phyloP scores from a whole-genome alignment of 2,797 vertebrate genomes.

The Acropternis orthonyx region DNA sequence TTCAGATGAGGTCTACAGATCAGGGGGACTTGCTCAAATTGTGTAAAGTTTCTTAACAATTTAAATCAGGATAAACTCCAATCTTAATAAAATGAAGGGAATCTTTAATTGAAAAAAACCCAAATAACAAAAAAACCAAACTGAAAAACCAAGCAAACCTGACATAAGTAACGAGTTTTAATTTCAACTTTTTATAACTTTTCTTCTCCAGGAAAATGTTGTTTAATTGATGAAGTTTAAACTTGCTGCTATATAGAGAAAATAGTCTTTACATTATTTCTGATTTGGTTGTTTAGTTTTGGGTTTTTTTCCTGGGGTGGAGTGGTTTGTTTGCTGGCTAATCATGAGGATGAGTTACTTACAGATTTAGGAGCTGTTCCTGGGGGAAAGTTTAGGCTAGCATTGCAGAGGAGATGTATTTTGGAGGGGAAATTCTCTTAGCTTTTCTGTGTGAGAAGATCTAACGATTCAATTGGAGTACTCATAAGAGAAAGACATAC shows the following conservation, averaged over 20 bases:
- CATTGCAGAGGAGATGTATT: neutral
- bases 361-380: neutral
- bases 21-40: neutral
- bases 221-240: neutral
- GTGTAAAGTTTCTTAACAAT: neutral
- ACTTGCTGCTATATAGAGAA: neutral
- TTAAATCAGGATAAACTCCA: neutral
- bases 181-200: neutral
- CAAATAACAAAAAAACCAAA: neutral
- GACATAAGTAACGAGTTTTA: neutral
- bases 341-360: neutral
- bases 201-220: neutral
- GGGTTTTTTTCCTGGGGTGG: accelerated
- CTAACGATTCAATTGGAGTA: neutral
- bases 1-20: neutral
- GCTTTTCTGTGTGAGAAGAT: neutral
- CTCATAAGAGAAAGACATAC: neutral
- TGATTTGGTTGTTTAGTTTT: too few species aligned
- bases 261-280: neutral
- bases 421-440: neutral
- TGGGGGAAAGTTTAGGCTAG: neutral
- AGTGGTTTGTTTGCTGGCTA: neutral
- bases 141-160: neutral
- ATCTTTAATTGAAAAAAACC: neutral
- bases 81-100: neutral